These are phyloP conservation scores for Paelopatides confundens DNA, from an alignment of 53 echinoderm and acorn worm species.

Conservation along the genomic window DNA sequence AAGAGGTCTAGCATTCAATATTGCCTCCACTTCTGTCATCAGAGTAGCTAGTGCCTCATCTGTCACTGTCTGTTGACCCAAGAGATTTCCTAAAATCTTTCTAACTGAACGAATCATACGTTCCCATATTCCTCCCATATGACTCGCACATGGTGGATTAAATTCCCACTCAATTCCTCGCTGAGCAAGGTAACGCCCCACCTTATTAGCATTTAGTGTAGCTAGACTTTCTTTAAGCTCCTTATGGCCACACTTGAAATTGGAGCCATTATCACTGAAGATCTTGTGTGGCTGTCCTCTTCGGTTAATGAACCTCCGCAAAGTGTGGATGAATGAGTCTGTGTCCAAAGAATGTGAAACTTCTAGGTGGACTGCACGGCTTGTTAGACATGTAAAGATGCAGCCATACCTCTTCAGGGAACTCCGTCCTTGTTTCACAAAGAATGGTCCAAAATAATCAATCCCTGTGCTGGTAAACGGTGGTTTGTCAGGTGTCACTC, in stretches of 20 bases:
- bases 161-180: slow-evolving; percentile 71
- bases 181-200: slow-evolving; percentile 27
- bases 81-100: slow-evolving; percentile 50
- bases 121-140: slow-evolving; percentile 79
- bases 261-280: slow-evolving; percentile 51
- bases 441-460: slow-evolving; percentile 40
- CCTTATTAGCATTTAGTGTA: slow-evolving; percentile 8
- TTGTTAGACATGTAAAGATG: slow-evolving; percentile 48
- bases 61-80: slow-evolving; percentile 43
- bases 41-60: slow-evolving; percentile 62
- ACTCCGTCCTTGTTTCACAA: slow-evolving; percentile 1
- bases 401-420: background rate
- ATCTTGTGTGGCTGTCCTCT: slow-evolving; percentile 54
- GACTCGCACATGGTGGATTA: slow-evolving; percentile 68
- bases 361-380: slow-evolving; percentile 57
- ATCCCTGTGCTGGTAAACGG: slow-evolving; percentile 42
- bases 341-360: slow-evolving; percentile 58
- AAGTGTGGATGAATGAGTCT: slow-evolving; percentile 17
- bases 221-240: slow-evolving; percentile 4
- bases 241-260: slow-evolving; percentile 33
- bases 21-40: slow-evolving; percentile 76
- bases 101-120: slow-evolving; percentile 59
- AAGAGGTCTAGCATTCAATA: slow-evolving; percentile 70
- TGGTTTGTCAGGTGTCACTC: slow-evolving; percentile 46
- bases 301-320: slow-evolving; percentile 12